Percentiles rank a stretch among this genome's conserved stretches.
phyloP scores from a whole-genome alignment of 2,113 vertebrate genomes.

The Malurus elegans region DNA sequence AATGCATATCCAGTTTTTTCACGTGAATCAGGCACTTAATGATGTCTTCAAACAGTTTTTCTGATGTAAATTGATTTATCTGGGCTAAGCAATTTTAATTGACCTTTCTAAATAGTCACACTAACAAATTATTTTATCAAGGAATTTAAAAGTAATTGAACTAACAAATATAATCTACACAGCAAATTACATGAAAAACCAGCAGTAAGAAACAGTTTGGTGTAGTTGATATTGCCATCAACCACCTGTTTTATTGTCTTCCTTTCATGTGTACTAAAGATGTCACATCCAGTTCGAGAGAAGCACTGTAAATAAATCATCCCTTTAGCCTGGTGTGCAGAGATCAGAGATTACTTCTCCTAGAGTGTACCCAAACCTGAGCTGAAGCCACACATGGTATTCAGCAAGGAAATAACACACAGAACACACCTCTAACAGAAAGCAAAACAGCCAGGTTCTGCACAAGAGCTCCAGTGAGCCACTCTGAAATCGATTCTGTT shows the following conservation, averaged over 20 bases:
- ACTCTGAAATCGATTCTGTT: not conserved
- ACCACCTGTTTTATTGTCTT: not conserved
- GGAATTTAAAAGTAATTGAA: not conserved
- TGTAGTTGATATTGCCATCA: not conserved
- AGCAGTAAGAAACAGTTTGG: not conserved
- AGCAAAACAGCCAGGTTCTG: not conserved
- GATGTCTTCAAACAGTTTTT: not conserved
- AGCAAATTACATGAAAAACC: not conserved
- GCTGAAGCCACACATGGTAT: not conserved
- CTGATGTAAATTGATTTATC: not conserved
- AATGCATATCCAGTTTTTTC: not conserved
- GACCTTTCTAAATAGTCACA: not conserved
- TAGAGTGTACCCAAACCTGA: not conserved
- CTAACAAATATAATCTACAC: not conserved
- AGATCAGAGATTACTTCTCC: not conserved
- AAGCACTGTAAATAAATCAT: not conserved
- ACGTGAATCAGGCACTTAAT: not conserved
- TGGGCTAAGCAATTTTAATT: slow-evolving; percentile 8
- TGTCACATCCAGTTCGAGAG: not conserved
- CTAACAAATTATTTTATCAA: slow-evolving; percentile 11
- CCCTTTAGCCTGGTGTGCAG: not conserved
- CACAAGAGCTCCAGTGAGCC: not conserved
- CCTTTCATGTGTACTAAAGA: not conserved
- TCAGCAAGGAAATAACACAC: not conserved
- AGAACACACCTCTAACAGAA: not conserved